Percentiles rank a stretch among this genome's conserved stretches.
These are phyloP conservation scores for Caenorhabditis macrosperma DNA, from an alignment of 2,888 invertebrate species.

Conservation along the genomic window DNA sequence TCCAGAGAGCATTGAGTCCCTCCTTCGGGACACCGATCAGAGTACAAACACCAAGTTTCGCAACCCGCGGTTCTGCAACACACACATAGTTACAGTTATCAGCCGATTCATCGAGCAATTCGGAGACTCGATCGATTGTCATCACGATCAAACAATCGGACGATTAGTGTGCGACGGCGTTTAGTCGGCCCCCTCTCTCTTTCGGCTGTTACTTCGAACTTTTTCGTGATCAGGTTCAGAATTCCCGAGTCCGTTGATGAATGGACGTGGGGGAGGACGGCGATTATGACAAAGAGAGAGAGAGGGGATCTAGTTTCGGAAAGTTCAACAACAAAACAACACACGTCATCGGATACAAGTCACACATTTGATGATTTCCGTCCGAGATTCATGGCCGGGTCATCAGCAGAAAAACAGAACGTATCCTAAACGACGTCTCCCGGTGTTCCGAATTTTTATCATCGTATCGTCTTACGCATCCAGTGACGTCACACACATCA, in stretches of 20 bases:
- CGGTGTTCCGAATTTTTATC: no score
- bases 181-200: neutral
- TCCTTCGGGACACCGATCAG: neutral
- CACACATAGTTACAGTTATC: slow-evolving; percentile 42
- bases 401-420: no score
- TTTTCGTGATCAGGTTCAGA: neutral
- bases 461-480: neutral
- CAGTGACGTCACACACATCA: slow-evolving; percentile 2
- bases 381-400: no score
- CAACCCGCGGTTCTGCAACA: neutral
- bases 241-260: neutral
- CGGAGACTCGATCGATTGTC: slow-evolving; percentile 34
- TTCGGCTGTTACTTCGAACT: slow-evolving; percentile 19
- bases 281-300: neutral
- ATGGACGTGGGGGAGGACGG: neutral
- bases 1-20: neutral
- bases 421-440: no score
- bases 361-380: neutral
- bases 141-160: slow-evolving; percentile 28
- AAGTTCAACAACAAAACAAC: neutral
- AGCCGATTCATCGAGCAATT: slow-evolving; percentile 4
- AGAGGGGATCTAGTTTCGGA: neutral
- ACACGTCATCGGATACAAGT: neutral
- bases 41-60: slow-evolving; percentile 1
- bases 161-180: slow-evolving; percentile 13